phyloP scores from a whole-genome alignment of 1,140 invertebrate genomes.

The Ceratina japonica region DNA sequence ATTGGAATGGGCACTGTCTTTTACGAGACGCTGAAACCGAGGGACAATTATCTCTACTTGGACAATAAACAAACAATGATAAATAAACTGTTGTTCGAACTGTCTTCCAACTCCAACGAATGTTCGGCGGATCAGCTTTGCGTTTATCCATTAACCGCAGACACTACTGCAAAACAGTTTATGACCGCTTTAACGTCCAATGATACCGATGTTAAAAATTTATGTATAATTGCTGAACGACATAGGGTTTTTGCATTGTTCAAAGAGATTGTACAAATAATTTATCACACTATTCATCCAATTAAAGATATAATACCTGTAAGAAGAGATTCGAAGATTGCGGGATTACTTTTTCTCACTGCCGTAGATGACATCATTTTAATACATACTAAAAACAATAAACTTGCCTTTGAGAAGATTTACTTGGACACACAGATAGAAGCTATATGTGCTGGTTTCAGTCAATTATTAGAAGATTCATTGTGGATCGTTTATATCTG shows the following conservation, averaged over 20 bases:
- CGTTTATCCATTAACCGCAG: constrained; percentile 8
- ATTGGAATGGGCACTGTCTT: constrained; percentile 64
- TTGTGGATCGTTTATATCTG: constrained; percentile 68
- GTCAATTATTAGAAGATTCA: constrained; percentile 36
- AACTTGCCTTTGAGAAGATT: constrained; percentile 62
- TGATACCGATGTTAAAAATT: constrained; percentile 12
- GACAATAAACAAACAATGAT: constrained; percentile 66
- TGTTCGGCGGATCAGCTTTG: not conserved
- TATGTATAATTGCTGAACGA: constrained; percentile 62
- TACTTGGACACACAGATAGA: constrained; percentile 48
- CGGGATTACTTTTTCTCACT: constrained; percentile 62
- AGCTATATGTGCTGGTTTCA: constrained; percentile 58
- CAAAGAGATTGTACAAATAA: constrained; percentile 50
- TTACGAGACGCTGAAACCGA: constrained; percentile 58
- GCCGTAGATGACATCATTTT: constrained; percentile 54
- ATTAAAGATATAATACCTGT: constrained; percentile 64
- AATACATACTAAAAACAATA: constrained; percentile 50
- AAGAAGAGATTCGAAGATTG: constrained; percentile 51
- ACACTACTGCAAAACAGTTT: constrained; percentile 45
- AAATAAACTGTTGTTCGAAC: constrained; percentile 44
- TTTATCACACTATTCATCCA: constrained; percentile 52
- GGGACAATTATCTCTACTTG: constrained; percentile 57
- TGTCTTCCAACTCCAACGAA: not conserved
- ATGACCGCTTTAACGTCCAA: constrained; percentile 34
- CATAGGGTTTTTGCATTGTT: constrained; percentile 57